Evolutionary conservation across 2,113 vertebrate genomes (phyloP).

Genomic region (Nothocercus nigrocapillus): DNA sequence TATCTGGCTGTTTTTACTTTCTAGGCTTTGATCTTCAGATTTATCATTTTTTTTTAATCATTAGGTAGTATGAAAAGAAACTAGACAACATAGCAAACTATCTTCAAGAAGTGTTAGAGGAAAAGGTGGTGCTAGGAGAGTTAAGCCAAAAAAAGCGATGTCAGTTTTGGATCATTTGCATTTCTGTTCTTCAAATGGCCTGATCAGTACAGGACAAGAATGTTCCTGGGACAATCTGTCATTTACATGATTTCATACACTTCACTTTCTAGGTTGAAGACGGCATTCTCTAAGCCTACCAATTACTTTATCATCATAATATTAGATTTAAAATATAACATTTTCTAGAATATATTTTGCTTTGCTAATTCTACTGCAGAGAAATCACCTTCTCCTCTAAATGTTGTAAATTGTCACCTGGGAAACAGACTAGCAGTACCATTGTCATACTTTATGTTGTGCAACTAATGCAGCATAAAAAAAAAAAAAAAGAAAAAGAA

Average conservation of each 20-base stretch:
- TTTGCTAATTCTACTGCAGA: not conserved
- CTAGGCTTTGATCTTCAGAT: not conserved
- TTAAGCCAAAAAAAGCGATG: not conserved
- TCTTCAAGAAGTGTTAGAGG: not conserved
- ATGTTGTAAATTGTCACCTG: not conserved
- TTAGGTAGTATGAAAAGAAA: not conserved
- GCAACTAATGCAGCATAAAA: not conserved
- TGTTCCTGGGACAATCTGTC: not conserved
- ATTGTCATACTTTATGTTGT: not conserved
- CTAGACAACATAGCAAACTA: not conserved
- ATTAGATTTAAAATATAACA: not conserved
- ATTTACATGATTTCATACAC: not conserved
- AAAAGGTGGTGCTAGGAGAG: not conserved
- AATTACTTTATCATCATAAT: not conserved
- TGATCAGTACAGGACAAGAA: not conserved
- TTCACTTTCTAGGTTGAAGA: not conserved
- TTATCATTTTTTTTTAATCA: not conserved
- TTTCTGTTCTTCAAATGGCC: not conserved
- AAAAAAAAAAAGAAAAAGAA: not conserved
- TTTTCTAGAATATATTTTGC: not conserved
- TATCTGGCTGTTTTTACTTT: not conserved
- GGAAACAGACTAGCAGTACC: not conserved
- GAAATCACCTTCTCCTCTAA: not conserved
- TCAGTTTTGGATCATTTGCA: not conserved
- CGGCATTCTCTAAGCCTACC: not conserved